Percentiles rank a stretch among this genome's conserved stretches.
Evolutionary conservation across 2,888 invertebrate genomes (phyloP).

Genomic region (Esperia sulphurella): DNA sequence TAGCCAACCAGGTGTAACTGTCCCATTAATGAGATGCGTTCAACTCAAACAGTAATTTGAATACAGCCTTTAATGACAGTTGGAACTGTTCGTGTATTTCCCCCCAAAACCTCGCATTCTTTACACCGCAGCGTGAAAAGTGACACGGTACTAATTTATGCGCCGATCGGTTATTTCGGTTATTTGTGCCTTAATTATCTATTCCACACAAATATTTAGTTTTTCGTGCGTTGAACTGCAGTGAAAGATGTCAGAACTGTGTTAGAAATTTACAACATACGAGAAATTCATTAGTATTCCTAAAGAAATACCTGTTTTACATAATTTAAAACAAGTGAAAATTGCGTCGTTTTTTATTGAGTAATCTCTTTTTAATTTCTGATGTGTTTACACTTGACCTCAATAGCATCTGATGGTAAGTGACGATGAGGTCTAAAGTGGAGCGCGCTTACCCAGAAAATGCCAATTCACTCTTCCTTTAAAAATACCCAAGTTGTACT

Average conservation of each 20-base stretch:
- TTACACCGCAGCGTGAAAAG: slow-evolving; percentile 63
- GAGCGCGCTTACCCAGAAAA: no score
- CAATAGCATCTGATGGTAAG: no score
- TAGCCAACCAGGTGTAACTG: slow-evolving; percentile 1
- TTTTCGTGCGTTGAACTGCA: slow-evolving; percentile 44
- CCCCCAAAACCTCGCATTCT: slow-evolving; percentile 61
- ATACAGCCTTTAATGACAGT: slow-evolving; percentile 16
- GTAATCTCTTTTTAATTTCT: no score
- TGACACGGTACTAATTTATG: slow-evolving; percentile 68
- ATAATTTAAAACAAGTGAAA: no score
- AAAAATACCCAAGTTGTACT: no score
- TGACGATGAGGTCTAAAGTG: no score
- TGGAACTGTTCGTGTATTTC: slow-evolving; percentile 28
- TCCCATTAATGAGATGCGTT: slow-evolving; percentile 2
- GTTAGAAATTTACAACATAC: no score
- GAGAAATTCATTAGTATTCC: no score
- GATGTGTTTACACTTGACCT: no score
- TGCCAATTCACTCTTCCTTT: no score
- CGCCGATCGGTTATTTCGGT: slow-evolving; percentile 53
- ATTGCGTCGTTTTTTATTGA: no score
- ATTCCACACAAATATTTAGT: slow-evolving; percentile 61
- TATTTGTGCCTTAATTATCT: slow-evolving; percentile 58
- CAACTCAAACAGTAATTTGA: neutral
- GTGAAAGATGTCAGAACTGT: neutral
- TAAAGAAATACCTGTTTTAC: no score